These are phyloP conservation scores for Ciconia stormi DNA, from an alignment of 2,113 vertebrate species.

Conservation along the genomic window DNA sequence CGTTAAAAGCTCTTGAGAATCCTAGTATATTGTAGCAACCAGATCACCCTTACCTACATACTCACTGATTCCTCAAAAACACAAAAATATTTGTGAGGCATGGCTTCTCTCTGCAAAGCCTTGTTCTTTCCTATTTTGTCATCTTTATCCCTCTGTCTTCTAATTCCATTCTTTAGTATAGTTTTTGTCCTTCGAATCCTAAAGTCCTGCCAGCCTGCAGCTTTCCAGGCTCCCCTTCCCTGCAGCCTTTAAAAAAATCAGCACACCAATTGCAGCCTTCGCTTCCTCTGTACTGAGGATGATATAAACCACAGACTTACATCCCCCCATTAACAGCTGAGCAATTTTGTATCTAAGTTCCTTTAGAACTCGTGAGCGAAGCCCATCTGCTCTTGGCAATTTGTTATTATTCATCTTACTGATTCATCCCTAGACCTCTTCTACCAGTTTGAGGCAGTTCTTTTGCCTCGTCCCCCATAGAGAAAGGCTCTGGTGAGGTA, in stretches of 20 bases:
- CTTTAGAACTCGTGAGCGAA: background rate
- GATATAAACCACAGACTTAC: background rate
- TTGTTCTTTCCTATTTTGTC: background rate
- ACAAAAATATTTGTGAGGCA: background rate
- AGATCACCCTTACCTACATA: background rate
- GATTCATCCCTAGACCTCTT: background rate
- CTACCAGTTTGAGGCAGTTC: background rate
- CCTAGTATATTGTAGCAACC: background rate
- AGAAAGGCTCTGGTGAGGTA: background rate
- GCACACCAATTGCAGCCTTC: background rate
- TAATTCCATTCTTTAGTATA: background rate
- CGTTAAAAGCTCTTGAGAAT: background rate
- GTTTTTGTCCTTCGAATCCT: background rate
- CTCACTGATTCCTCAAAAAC: background rate
- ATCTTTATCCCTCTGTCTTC: background rate
- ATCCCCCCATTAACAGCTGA: background rate
- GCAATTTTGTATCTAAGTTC: background rate
- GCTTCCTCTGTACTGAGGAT: background rate
- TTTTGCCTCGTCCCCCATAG: background rate
- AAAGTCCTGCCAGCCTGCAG: background rate
- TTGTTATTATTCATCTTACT: background rate
- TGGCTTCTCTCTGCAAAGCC: background rate
- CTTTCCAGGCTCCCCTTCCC: background rate
- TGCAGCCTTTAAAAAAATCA: background rate
- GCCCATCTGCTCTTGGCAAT: background rate